phyloP scores from a whole-genome alignment of 2,113 vertebrate genomes.

The Alethe diademata region DNA sequence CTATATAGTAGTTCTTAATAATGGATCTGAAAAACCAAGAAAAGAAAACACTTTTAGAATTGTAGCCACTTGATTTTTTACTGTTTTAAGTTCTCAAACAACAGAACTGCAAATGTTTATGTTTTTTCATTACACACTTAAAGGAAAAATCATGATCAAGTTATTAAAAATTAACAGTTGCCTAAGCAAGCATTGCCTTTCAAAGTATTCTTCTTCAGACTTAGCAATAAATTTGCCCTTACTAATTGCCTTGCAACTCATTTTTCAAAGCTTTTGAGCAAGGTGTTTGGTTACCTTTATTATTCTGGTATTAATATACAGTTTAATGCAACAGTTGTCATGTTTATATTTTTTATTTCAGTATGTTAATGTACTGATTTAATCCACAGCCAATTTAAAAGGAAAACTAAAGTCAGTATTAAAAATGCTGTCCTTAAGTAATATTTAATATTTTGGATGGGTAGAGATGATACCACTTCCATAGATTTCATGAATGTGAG shows the following conservation, averaged over 20 bases:
- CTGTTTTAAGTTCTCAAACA: not conserved
- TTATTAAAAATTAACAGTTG: not conserved
- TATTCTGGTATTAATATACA: not conserved
- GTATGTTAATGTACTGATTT: not conserved
- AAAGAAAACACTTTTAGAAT: not conserved
- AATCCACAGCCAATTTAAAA: not conserved
- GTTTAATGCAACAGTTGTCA: not conserved
- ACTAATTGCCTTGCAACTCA: not conserved
- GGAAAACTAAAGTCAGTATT: not conserved
- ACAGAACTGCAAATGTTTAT: not conserved
- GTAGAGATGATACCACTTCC: not conserved
- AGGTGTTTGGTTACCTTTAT: not conserved
- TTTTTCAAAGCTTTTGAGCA: constrained; percentile 4
- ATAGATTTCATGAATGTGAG: not conserved
- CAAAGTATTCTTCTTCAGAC: not conserved
- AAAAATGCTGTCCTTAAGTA: not conserved
- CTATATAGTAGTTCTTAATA: not conserved
- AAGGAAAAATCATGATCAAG: not conserved
- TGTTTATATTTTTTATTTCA: not conserved
- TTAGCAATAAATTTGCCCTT: not conserved
- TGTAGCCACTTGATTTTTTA: not conserved
- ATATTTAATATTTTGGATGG: not conserved
- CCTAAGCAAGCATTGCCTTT: not conserved
- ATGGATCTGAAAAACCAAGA: not conserved
- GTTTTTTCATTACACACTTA: not conserved